phyloP scores from a whole-genome alignment of 2,797 vertebrate genomes.

The Oreochromis mossambicus region DNA sequence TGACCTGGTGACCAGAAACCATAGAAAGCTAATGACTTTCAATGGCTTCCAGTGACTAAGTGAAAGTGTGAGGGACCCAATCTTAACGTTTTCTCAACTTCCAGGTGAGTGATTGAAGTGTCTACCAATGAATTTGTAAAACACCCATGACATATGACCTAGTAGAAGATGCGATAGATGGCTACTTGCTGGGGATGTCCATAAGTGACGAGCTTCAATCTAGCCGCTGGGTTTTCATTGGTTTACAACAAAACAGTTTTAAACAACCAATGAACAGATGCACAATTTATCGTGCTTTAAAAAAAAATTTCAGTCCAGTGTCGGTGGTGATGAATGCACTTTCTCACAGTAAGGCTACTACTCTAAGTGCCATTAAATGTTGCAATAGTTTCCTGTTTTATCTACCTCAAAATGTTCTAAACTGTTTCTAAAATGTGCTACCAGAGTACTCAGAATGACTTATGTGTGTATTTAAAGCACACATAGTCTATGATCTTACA shows the following conservation, averaged over 20 bases:
- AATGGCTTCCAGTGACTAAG: background rate
- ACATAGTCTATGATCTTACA: background rate
- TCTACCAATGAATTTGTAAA: background rate
- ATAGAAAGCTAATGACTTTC: background rate
- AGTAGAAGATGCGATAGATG: background rate
- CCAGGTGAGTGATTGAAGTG: background rate
- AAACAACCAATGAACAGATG: background rate
- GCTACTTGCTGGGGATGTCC: background rate
- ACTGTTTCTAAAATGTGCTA: background rate
- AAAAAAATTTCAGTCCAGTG: accelerated
- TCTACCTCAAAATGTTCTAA: background rate
- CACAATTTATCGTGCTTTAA: background rate
- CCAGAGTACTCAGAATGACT: background rate
- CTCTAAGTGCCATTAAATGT: background rate
- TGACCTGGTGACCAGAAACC: background rate
- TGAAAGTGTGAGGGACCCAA: background rate
- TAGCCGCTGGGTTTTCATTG: accelerated
- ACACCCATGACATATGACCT: background rate
- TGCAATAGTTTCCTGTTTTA: background rate
- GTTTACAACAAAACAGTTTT: background rate
- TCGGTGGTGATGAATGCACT: background rate
- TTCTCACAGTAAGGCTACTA: background rate
- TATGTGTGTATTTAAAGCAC: background rate
- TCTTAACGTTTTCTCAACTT: background rate
- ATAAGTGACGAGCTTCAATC: background rate